phyloP scores from a whole-genome alignment of 1,140 invertebrate species.

The Drosophila ambigua region DNA sequence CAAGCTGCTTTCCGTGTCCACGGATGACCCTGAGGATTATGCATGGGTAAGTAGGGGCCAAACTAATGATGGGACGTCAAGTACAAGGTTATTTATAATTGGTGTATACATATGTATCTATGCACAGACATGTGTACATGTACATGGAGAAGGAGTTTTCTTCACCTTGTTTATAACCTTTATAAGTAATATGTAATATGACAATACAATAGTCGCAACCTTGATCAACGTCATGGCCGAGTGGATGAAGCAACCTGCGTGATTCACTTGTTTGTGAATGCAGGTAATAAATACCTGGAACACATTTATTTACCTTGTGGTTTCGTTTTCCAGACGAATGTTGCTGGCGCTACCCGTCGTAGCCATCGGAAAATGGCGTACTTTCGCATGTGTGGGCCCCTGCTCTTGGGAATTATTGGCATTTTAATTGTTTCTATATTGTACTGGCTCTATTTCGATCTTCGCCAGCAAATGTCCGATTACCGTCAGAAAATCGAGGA shows the following conservation, averaged over 20 bases:
- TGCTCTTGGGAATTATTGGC: constrained; percentile 66
- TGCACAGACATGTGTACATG: constrained; percentile 11
- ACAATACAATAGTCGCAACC: too few species aligned
- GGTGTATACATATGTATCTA: constrained; percentile 9
- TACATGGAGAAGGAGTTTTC: too few species aligned
- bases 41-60: constrained; percentile 61
- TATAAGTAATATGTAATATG: too few species aligned
- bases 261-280: too few species aligned
- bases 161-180: too few species aligned
- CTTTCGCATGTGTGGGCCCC: constrained; percentile 68
- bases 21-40: constrained; percentile 84
- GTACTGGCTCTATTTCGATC: constrained; percentile 82
- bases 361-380: constrained; percentile 64
- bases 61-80: background rate
- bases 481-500: constrained; percentile 81
- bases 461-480: constrained; percentile 73
- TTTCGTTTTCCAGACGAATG: constrained; percentile 56
- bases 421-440: constrained; percentile 67
- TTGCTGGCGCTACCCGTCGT: constrained; percentile 53
- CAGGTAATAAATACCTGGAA: background rate
- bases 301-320: background rate
- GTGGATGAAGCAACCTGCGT: too few species aligned
- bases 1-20: constrained; percentile 84
- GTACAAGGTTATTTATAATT: constrained; percentile 23
- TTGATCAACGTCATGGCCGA: too few species aligned